Evolutionary conservation across 2,113 vertebrate species (phyloP), one percentile per base, ranked within the genome.

Genomic region (Nothobranchius furzeri): DNA sequence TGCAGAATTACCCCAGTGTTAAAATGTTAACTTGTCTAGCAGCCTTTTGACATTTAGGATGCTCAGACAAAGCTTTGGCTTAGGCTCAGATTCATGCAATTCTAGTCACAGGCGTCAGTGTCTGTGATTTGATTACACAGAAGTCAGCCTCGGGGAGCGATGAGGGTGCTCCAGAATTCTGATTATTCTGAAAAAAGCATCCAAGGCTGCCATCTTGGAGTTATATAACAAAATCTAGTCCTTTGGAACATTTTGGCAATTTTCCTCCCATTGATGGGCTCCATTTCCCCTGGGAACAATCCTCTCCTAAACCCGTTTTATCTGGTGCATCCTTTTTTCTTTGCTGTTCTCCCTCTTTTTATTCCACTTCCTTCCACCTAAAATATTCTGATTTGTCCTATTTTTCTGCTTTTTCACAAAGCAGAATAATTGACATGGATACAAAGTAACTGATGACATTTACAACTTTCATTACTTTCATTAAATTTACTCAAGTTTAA

Each of bases 271-370:
- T 86, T 57, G 59, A 82, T 85, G 76, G 54, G 73, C 45, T 86
- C 69, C 47, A 65, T 82, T 76, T 82, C 78, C 70, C 74, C 51
- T 36, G 72, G 76, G 71, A 84, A 70, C 37, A 49, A 62, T 60
- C 45, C 6, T 25, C 68, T 68, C 37, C 53, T 68, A 50, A 37
- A 53, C 67, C 57, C 49, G 62, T 81, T 84, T 76, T 70, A 86
- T 86, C 74, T 68, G 65, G 63, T 74, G 74, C 58, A 71, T 84
- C 57, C 64, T 76, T 85, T 81, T 73, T 75, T 82, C 64, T 76
- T 50, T 20, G 7, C 56, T 15, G 49, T 40, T 35, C 13, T n/a
- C 57, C 65, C 55, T 48, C 46, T 15, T 36, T 10, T 6, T 7
- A 49, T 9, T 20, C 20, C 8, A 52, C 2, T 24, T 13, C 12